phyloP scores from a whole-genome alignment of 1,140 invertebrate genomes.

The Armadillidium nasatum region DNA sequence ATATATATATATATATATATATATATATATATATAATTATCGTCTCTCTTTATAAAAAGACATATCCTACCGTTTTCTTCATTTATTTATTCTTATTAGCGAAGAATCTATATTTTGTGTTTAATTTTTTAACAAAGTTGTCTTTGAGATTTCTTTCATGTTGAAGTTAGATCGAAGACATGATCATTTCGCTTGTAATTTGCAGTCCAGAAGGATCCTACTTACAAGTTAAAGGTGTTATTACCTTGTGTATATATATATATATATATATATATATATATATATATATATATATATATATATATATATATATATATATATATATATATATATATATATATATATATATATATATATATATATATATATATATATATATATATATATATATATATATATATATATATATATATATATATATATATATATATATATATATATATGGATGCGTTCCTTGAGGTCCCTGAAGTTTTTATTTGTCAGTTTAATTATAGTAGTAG shows the following conservation, averaged over 20 bases:
- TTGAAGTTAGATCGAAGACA: no score
- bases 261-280: conserved; percentile 22
- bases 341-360: conserved; percentile 25
- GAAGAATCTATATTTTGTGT: neutral
- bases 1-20: no score
- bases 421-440: conserved; percentile 12
- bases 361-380: conserved; percentile 23
- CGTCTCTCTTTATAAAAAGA: no score
- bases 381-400: conserved; percentile 19
- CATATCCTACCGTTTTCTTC: no score
- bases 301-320: conserved; percentile 19
- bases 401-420: conserved; percentile 14
- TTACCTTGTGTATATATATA: conserved; percentile 2
- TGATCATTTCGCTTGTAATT: neutral
- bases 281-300: conserved; percentile 17
- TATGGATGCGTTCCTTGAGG: no score
- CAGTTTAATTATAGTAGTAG: no score
- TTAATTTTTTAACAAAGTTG: neutral
- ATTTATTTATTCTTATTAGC: neutral
- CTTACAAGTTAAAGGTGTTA: neutral
- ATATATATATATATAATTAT: no score
- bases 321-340: conserved; percentile 9
- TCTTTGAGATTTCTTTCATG: neutral
- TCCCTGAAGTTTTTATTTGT: no score
- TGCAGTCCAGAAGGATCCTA: neutral